Evolutionary conservation across 2,888 invertebrate species (phyloP), one percentile per base, ranked within the genome.

Genomic region (Labia minor): DNA sequence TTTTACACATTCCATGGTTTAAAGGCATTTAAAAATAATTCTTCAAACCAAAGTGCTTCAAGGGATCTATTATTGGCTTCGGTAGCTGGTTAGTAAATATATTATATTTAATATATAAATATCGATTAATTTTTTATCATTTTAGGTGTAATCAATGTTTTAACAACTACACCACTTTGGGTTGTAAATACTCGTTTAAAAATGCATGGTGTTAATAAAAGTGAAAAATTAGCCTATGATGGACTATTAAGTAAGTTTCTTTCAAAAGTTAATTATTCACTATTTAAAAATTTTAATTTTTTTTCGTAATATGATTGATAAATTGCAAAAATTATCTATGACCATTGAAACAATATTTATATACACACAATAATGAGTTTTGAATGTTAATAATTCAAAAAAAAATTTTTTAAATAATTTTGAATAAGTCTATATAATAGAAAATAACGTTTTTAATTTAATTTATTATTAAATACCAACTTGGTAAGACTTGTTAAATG

Each of bases 1-100:
- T 95, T 95, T 76, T 95, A 95, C 78, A 85, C 91, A 73, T 95
- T 93, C 77, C 94, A 93, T 79, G 89, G 89, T 18, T 80, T 95
- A 61, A 89, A 92, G 74, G 81, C 81, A 66, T 71, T 82, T 69
- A 71, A 73, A 49, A 69, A 67, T 67, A 62, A 68, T 19, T 78
- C 77, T 26, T 73, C 76, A 11, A 76, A 78, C 66, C 83, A 83
- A 72, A 83, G 84, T 62, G 87, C 90, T 1, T 71, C 86, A 11
- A 86, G 83, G 72, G 93, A 95, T 78, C 80, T 94, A 37, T 74
- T 87, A 67, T 80, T 91, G 70, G 93, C 91, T 19, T 83, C 88
- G 71, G 76, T 89, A 67, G 90, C 92, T 72, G 95, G 94, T 80
- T 72, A 69, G 63, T 68, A 68, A 18, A 14, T 37, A 26, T 63